Evolutionary conservation across 2,113 vertebrate genomes (phyloP).

Genomic region (Capra hircus): DNA sequence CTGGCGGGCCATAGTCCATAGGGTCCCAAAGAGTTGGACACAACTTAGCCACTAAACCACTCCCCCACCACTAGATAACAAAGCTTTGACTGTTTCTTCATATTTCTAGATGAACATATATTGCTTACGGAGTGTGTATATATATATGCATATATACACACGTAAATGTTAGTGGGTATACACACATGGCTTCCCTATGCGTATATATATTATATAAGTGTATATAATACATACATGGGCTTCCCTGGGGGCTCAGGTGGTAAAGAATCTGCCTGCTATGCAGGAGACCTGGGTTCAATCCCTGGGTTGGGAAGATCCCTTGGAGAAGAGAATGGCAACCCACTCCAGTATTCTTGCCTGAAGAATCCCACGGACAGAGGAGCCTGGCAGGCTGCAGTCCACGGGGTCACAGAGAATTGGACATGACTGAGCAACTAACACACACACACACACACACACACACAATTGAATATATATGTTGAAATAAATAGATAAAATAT

Average conservation of each 20-base stretch:
- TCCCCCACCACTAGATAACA: background rate
- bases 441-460: background rate
- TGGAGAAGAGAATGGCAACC: background rate
- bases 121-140: background rate
- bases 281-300: background rate
- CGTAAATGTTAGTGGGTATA: background rate
- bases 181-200: background rate
- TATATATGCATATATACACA: background rate
- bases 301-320: background rate
- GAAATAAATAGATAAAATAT: background rate
- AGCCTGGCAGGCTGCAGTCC: rapidly evolving
- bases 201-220: background rate
- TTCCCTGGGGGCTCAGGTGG: background rate
- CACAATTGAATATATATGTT: background rate
- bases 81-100: background rate
- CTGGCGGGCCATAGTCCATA: background rate
- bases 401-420: background rate
- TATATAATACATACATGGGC: background rate
- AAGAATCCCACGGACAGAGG: background rate
- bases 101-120: background rate
- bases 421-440: background rate
- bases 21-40: background rate
- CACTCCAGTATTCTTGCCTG: background rate
- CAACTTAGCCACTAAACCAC: background rate
- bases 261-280: background rate